Base-by-base conservation (phyloP, 2,888 invertebrate species). In the Opisthograptis luteolata region DNA sequence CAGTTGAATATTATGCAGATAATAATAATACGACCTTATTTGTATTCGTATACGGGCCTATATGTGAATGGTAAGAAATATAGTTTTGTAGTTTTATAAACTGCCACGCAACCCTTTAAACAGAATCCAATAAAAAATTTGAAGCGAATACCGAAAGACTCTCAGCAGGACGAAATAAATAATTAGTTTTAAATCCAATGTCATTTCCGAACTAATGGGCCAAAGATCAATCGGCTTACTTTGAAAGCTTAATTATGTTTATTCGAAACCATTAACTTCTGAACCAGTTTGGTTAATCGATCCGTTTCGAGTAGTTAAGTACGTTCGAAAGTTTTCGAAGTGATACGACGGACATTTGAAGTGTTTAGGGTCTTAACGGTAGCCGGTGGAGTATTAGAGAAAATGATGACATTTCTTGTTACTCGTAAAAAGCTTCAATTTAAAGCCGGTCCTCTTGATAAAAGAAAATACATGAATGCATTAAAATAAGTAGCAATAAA, bases 211-310 rank as follows among this genome's bases (percentile, higher is more conserved):
- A 76, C 75, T 77, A 79, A 81, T 80, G 76, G 75, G 60, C 57
- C 60, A 64, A 67, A 70, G 80, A 84, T 79, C 81, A 75, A 81
- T 82, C 86, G 85, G 82, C 76, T 59, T 62, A 71, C 80, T 84
- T 85, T 86, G 78, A 84, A 81, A 83, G 81, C 81, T 84, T 85
- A 84, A 87, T 87, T 85, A 85, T 86, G 84, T 87, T 86, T 85
- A 85, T 86, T 73, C 62, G 74, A 70, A 76, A 65, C 79, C 84
- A 87, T 89, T 84, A 82, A 81, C 71, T 71, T 68, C 68, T 78
- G 65, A 66, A 81, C 81, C 75, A 84, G 82, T 81, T 80, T 68
- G 48, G 71, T 79, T 82, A 83, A 83, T 81, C 76, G 80, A 73
- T 75, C 73, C 68, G 60, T 72, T 76, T 68, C 62, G 62, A 71